Evolutionary conservation across 2,888 invertebrate species (phyloP).

Genomic region (Brachycybe producta): DNA sequence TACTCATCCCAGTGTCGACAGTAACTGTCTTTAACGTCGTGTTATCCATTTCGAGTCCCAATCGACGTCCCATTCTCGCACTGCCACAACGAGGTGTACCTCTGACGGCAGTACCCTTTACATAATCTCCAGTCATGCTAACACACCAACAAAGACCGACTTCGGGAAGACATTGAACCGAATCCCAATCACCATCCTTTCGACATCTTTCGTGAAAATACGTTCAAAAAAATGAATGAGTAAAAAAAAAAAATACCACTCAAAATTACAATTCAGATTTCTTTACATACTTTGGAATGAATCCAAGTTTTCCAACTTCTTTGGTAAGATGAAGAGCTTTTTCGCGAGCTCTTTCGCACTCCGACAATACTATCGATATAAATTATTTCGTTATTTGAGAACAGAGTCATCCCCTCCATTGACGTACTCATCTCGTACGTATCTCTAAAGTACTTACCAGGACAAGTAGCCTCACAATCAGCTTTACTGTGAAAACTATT

Average conservation of each 20-base stretch:
- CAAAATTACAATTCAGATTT: conserved; percentile 37
- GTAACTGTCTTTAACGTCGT: no score
- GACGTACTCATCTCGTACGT: no score
- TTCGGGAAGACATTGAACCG: conserved; percentile 63
- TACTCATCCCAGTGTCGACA: no score
- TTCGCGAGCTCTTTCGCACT: conserved; percentile 64
- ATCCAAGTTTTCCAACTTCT: conserved; percentile 57
- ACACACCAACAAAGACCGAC: conserved; percentile 80
- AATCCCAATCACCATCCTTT: conserved; percentile 58
- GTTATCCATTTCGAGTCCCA: background rate
- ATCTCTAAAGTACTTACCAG: conserved; percentile 8
- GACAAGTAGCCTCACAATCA: conserved; percentile 10
- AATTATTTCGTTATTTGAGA: background rate
- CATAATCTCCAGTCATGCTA: conserved; percentile 21
- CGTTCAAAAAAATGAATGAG: background rate
- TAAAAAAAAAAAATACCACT: conserved; percentile 22
- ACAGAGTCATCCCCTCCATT: background rate
- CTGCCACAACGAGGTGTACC: conserved; percentile 44
- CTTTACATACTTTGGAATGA: conserved; percentile 66
- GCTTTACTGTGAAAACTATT: conserved; percentile 6
- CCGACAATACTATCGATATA: conserved; percentile 48
- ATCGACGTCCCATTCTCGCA: conserved; percentile 5
- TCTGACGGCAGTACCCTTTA: conserved; percentile 48
- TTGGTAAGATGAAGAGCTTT: conserved; percentile 38
- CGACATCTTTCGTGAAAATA: conserved; percentile 17